A percentile compares a stretch with the other conserved stretches of the same genome.
These are phyloP conservation scores for Synanceia verrucosa DNA, from an alignment of 2,797 vertebrate species.

Conservation along the genomic window DNA sequence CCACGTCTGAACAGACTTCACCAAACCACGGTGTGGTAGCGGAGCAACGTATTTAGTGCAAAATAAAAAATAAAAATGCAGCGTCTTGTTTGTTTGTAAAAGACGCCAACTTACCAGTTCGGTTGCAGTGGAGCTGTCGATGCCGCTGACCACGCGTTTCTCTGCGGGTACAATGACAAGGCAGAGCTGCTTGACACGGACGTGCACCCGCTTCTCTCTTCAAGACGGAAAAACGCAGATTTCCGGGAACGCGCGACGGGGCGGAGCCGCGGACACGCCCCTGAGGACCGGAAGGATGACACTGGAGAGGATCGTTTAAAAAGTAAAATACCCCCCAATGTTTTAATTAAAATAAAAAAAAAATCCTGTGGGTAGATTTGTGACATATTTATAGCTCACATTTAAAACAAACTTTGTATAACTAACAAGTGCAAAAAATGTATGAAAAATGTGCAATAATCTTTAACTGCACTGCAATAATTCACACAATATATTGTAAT, in stretches of 20 bases:
- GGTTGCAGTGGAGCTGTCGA: conserved; percentile 40
- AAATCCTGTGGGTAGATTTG: too few relatives aligned
- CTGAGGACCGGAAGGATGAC: conserved; percentile 29
- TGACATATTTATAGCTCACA: too few relatives aligned
- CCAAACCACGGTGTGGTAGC: neutral
- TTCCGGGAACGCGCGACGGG: conserved; percentile 62
- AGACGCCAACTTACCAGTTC: conserved; percentile 64
- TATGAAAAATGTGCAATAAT: too few relatives aligned
- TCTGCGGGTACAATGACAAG: conserved; percentile 68
- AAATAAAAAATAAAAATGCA: neutral
- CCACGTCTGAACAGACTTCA: conserved; percentile 25
- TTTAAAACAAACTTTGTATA: too few relatives aligned
- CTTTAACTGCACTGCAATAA: too few relatives aligned
- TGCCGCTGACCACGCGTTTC: conserved; percentile 68
- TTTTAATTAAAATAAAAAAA: neutral
- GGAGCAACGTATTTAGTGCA: neutral
- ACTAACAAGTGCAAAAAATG: too few relatives aligned
- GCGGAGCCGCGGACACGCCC: conserved; percentile 54
- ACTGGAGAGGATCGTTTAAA: neutral
- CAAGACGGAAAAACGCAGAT: conserved; percentile 60
- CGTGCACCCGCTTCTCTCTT: conserved; percentile 47
- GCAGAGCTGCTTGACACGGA: conserved; percentile 35
- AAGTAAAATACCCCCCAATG: too few relatives aligned
- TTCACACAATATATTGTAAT: too few relatives aligned
- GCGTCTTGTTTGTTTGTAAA: neutral